Conservation (phyloP, 2,113 vertebrate genomes). For the Panurus biarmicus region DNA sequence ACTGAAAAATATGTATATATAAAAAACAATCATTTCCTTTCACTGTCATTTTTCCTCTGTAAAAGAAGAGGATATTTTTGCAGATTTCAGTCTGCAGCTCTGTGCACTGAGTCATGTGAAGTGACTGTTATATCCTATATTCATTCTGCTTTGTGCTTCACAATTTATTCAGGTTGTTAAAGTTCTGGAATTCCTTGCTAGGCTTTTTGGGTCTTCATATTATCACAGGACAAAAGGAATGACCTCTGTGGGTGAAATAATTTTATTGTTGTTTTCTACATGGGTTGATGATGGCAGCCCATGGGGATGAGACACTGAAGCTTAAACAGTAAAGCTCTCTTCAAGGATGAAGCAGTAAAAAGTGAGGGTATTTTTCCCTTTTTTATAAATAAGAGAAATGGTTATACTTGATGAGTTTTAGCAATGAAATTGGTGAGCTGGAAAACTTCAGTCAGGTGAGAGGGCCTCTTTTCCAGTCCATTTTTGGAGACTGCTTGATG, state of each 20-base stretch:
- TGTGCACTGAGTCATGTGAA: slow-evolving; percentile 21
- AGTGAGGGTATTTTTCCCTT: background rate
- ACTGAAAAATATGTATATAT: background rate
- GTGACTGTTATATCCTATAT: slow-evolving; percentile 26
- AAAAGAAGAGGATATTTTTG: background rate
- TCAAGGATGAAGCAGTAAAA: slow-evolving; percentile 51
- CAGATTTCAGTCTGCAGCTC: background rate
- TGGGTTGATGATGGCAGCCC: slow-evolving; percentile 24
- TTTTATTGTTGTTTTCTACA: slow-evolving; percentile 58
- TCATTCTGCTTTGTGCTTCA: slow-evolving; percentile 7
- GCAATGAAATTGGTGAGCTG: slow-evolving; percentile 34
- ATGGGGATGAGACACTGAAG: slow-evolving; percentile 8
- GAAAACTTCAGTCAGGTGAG: slow-evolving; percentile 23
- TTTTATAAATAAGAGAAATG: slow-evolving; percentile 31
- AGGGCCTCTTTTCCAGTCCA: background rate
- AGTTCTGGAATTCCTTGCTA: slow-evolving; percentile 37
- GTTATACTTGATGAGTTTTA: slow-evolving; percentile 9
- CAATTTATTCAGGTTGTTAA: slow-evolving; percentile 54
- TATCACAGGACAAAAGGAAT: slow-evolving; percentile 37
- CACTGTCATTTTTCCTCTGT: background rate
- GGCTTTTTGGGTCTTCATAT: slow-evolving; percentile 20
- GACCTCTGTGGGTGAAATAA: slow-evolving; percentile 46
- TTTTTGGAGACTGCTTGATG: background rate
- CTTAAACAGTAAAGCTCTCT: slow-evolving; percentile 32
- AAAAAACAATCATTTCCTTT: background rate